A percentile compares a stretch with the other conserved stretches of the same genome.
These are phyloP conservation scores for Drosophila sturtevanti DNA, from an alignment of 1,140 invertebrate species.

Conservation along the genomic window DNA sequence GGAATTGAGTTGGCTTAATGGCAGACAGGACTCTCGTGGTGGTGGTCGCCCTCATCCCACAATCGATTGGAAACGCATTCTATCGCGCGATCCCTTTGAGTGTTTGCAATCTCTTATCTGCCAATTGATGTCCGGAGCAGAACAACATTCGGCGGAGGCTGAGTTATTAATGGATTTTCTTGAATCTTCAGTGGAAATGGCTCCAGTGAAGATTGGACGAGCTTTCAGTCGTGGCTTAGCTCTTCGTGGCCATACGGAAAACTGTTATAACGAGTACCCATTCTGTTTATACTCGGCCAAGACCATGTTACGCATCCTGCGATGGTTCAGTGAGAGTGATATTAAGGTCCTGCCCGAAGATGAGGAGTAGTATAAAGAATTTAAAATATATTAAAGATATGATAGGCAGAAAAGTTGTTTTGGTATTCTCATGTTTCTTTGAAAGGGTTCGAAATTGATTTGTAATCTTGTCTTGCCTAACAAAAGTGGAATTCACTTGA, in stretches of 20 bases:
- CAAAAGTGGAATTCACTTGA: no score
- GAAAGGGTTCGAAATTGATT: no score
- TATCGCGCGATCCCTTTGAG: conserved; percentile 78
- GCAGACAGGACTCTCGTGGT: conserved; percentile 22
- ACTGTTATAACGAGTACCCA: conserved; percentile 75
- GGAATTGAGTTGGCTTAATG: conserved; percentile 34
- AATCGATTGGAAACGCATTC: conserved; percentile 78
- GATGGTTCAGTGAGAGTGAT: conserved; percentile 67
- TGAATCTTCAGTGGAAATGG: conserved; percentile 65
- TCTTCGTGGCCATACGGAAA: conserved; percentile 53
- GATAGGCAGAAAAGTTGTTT: background rate
- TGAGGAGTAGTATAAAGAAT: background rate
- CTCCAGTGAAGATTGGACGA: conserved; percentile 64
- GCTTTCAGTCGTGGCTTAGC: conserved; percentile 74
- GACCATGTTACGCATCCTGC: conserved; percentile 74
- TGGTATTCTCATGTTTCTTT: no score
- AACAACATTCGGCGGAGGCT: conserved; percentile 63
- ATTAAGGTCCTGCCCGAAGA: conserved; percentile 20
- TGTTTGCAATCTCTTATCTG: conserved; percentile 79
- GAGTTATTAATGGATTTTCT: conserved; percentile 69
- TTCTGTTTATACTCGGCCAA: conserved; percentile 81
- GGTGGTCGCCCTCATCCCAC: conserved; percentile 14
- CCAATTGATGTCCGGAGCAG: conserved; percentile 77
- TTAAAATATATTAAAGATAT: conserved; percentile 5
- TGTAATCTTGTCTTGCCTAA: no score